Percentiles rank a stretch among this genome's conserved stretches.
These are phyloP conservation scores for Jordanella pulchra DNA, from an alignment of 2,797 vertebrate species.

Conservation along the genomic window DNA sequence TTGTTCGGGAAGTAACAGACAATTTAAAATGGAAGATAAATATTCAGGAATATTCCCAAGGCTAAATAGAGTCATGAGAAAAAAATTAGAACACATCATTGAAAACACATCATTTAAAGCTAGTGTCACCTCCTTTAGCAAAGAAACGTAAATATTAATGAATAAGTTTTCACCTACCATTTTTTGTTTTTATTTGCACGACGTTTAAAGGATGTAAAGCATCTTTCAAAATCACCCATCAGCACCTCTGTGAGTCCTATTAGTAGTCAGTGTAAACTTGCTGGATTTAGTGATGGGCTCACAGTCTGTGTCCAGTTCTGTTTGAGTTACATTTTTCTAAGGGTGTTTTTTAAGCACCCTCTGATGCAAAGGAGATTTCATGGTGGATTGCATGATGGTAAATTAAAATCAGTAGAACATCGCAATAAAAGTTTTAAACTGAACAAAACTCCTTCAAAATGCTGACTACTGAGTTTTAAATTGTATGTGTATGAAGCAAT, in stretches of 20 bases:
- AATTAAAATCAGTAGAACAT: not conserved
- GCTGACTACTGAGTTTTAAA: not conserved
- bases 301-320: too few relatives aligned
- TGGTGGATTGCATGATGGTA: too few relatives aligned
- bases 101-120: not conserved
- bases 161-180: not conserved
- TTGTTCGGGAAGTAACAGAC: constrained; percentile 25
- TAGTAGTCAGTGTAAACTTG: not conserved
- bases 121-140: not conserved
- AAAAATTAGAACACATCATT: not conserved
- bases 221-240: not conserved
- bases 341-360: too few relatives aligned
- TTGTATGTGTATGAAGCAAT: not conserved
- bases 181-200: not conserved
- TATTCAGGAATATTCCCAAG: constrained; percentile 9
- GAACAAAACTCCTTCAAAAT: not conserved
- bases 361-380: too few relatives aligned
- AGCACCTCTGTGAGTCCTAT: not conserved
- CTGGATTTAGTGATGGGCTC: too few relatives aligned
- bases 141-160: not conserved
- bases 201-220: not conserved
- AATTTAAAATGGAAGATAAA: constrained; percentile 18
- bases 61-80: not conserved
- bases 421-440: not conserved
- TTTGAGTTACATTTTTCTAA: too few relatives aligned